Evolutionary conservation across 2,888 invertebrate genomes (phyloP).

Genomic region (Drosophila diplacantha): DNA sequence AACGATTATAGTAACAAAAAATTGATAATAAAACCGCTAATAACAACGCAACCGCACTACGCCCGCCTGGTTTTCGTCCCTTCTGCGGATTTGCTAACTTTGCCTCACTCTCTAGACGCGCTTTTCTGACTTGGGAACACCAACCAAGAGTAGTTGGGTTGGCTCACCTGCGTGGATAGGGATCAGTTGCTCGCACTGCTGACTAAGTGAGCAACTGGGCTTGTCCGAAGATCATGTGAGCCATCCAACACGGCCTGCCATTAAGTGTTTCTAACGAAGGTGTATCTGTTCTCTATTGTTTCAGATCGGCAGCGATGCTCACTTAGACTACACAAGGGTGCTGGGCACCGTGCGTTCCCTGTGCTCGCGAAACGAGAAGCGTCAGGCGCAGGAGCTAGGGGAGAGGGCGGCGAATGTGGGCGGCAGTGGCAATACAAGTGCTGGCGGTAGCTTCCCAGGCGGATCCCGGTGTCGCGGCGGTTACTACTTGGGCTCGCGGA

Average conservation of each 20-base stretch:
- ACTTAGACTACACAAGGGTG: slow-evolving; percentile 77
- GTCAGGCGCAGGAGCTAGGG: slow-evolving; percentile 67
- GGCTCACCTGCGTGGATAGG: background rate
- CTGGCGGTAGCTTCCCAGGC: slow-evolving; percentile 20
- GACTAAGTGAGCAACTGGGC: background rate
- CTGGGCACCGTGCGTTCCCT: slow-evolving; percentile 81
- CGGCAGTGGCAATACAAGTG: slow-evolving; percentile 14
- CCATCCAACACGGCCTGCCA: background rate
- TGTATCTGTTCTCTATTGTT: background rate
- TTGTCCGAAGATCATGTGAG: background rate
- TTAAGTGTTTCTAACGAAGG: background rate
- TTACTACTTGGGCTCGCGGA: slow-evolving; percentile 79
- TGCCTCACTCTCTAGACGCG: slow-evolving; percentile 14
- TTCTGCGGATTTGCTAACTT: slow-evolving; percentile 14
- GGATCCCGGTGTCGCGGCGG: slow-evolving; percentile 68
- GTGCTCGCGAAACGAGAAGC: slow-evolving; percentile 81
- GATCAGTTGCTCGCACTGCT: background rate
- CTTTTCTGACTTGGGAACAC: slow-evolving; percentile 5
- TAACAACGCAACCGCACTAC: slow-evolving; percentile 36
- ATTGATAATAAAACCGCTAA: slow-evolving; percentile 10
- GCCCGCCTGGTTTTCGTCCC: slow-evolving; percentile 14
- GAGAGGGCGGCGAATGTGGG: slow-evolving; percentile 62
- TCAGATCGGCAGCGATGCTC: slow-evolving; percentile 75
- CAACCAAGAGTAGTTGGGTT: slow-evolving; percentile 2
- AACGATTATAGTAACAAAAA: slow-evolving; percentile 6